Evolutionary conservation across 2,888 invertebrate genomes (phyloP).

Genomic region (Megastigmus dorsalis): DNA sequence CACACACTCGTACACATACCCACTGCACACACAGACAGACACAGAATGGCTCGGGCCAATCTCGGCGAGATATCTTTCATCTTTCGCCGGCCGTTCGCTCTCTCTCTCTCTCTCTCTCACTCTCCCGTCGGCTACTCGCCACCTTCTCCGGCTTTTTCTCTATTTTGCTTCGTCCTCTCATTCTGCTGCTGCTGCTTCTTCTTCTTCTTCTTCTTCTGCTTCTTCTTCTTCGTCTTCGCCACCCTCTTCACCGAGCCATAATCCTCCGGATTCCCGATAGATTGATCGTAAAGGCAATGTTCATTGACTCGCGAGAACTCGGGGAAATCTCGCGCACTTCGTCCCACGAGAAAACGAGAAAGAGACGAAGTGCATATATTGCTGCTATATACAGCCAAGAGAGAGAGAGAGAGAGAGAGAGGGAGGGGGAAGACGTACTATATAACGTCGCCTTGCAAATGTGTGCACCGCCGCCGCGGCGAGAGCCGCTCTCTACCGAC

Average conservation of each 20-base stretch:
- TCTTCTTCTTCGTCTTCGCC: constrained; percentile 43
- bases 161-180: no score
- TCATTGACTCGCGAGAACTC: constrained; percentile 56
- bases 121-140: no score
- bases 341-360: constrained; percentile 22
- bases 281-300: constrained; percentile 63
- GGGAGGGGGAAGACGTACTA: not conserved
- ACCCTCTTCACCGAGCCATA: constrained; percentile 44
- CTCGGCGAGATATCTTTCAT: constrained; percentile 64
- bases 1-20: no score
- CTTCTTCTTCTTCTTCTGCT: not conserved
- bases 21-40: not conserved
- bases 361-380: no score
- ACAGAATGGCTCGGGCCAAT: constrained; percentile 58
- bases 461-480: not conserved
- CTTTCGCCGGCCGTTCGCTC: constrained; percentile 60
- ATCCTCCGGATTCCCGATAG: constrained; percentile 59
- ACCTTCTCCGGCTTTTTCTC: no score
- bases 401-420: not conserved
- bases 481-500: no score
- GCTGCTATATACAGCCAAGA: no score
- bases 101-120: constrained; percentile 6
- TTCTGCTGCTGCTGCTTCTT: constrained; percentile 4
- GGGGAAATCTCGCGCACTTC: not conserved
- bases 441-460: constrained; percentile 3